phyloP scores from a whole-genome alignment of 64 coral and sea anemone species.

The Actinia tenebrosa region DNA sequence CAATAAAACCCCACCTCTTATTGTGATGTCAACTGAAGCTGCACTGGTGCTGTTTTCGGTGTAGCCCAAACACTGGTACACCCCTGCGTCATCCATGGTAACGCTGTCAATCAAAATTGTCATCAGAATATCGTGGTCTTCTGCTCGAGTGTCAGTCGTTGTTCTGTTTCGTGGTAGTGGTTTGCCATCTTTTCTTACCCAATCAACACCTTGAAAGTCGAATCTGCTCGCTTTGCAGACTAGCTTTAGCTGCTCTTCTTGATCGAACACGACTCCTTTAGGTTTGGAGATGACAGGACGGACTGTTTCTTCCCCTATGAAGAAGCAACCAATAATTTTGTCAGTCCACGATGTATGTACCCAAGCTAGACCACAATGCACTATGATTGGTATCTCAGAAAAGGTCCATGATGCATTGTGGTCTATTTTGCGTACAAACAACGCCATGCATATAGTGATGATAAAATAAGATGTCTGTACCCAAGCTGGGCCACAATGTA shows the following conservation, averaged over 20 bases:
- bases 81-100: conserved; percentile 8
- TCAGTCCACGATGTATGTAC: too few species aligned
- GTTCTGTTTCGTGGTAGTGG: not conserved
- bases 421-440: too few species aligned
- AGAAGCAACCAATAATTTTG: not conserved
- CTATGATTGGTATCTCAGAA: too few species aligned
- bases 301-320: not conserved
- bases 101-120: conserved; percentile 26
- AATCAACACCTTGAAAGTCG: conserved; percentile 30
- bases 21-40: not conserved
- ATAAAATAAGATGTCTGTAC: too few species aligned
- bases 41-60: conserved; percentile 32
- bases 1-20: not conserved
- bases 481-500: too few species aligned
- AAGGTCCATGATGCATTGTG: too few species aligned
- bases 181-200: conserved; percentile 5
- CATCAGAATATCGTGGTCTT: conserved; percentile 16
- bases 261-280: conserved; percentile 8
- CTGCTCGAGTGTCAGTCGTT: not conserved
- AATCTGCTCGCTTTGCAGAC: conserved; percentile 20
- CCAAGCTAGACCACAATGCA: too few species aligned
- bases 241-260: conserved; percentile 7
- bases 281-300: not conserved
- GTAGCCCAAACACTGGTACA: conserved; percentile 47
- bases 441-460: too few species aligned